phyloP scores from a whole-genome alignment of 1,140 invertebrate genomes.

The Brachystomella parvula region DNA sequence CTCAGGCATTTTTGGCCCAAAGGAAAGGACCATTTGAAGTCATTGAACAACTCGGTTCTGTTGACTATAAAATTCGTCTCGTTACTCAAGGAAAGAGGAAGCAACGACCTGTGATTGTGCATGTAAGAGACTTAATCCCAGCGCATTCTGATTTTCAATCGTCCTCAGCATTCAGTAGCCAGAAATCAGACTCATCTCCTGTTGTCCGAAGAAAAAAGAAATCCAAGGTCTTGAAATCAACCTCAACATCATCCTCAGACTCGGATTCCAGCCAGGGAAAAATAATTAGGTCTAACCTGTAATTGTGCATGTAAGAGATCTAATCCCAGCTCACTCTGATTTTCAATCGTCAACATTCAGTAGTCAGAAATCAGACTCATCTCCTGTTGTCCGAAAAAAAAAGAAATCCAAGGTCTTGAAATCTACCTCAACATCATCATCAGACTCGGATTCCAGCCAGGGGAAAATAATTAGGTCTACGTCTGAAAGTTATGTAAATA shows the following conservation, averaged over 20 bases:
- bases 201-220: not conserved
- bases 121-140: not conserved
- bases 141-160: not conserved
- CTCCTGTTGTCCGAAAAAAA: not conserved
- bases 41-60: not conserved
- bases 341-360: not conserved
- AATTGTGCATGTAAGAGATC: not conserved
- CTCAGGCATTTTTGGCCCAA: not conserved
- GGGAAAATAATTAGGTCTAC: not conserved
- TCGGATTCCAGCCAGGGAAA: not conserved
- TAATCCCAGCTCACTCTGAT: not conserved
- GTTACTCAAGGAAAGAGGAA: slow-evolving; percentile 1
- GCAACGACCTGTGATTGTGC: not conserved
- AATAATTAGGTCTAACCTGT: not conserved
- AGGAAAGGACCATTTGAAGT: not conserved
- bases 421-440: not conserved
- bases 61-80: not conserved
- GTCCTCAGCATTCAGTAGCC: not conserved
- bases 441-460: not conserved
- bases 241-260: no score
- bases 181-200: not conserved
- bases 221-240: not conserved
- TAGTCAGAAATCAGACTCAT: no score
- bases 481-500: not conserved
- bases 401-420: not conserved